Base-by-base conservation (phyloP, 2,888 invertebrate genomes). In the Lysandra coridon region DNA sequence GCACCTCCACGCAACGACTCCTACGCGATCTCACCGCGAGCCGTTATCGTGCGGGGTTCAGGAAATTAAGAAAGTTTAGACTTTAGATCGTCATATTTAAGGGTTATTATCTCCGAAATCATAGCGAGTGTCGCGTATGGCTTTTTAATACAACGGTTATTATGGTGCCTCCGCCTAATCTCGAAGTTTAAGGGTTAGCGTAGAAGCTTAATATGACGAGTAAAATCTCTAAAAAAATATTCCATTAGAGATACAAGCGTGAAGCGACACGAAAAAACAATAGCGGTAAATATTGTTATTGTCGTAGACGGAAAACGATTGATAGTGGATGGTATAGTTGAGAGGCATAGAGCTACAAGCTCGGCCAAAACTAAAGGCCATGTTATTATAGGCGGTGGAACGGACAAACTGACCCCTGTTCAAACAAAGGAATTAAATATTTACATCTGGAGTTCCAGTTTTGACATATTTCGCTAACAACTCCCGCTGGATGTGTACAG, bases 391-490 rank as follows among this genome's bases (percentile, higher is more conserved):
- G 33, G 33, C 69, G 33, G 69, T 4, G 1, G 14, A 17, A 33
- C 33, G 33, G 69, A 69, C 69, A 69, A 69, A 69, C 69, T 33
- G 69, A 69, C 69, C 69, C 69, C 33, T 69, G 12, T 69, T 69
- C 69, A 69, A 69, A 69, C 33, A 69, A 69, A 69, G 33, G 33
- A 69, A 69, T 69, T 69, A 37, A 69, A 69, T 69, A 69, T 69
- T 69, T 69, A 69, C 69, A 33, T 69, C 5, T 69, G 69, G 69
- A 33, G 17, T 37, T 69, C 33, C 33, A 69, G 33, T 69, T 69
- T 33, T 69, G 33, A 69, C 69, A 69, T 69, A 17, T 14, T 69
- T 33, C 69, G 14, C 69, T 33, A 69, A 69, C 69, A 69, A 69
- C 69, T 69, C 69, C 69, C 69, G 33, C 69, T 33, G 69, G 69